Conservation (phyloP, 92 coral and sea anemone genomes). For the Pocillopora grandis region DNA sequence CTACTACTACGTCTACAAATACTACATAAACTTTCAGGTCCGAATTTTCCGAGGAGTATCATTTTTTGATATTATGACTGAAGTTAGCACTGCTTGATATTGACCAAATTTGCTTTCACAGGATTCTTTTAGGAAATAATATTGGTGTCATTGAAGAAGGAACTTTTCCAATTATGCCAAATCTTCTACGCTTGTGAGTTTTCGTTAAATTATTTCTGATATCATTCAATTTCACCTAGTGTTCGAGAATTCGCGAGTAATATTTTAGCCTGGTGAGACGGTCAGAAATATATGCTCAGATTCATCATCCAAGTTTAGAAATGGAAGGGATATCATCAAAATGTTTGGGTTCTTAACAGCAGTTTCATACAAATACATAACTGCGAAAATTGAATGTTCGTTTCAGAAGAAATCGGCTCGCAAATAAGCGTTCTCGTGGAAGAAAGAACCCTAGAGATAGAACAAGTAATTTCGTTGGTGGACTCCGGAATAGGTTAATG, state of each 20-base stretch:
- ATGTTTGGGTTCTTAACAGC: no score
- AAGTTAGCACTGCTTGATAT: not conserved
- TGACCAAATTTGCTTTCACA: not conserved
- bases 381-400: not conserved
- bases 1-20: no score
- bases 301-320: no score
- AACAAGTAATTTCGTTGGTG: not conserved
- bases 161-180: constrained; percentile 30
- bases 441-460: not conserved
- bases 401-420: not conserved
- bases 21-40: no score
- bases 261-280: no score
- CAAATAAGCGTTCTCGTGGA: not conserved
- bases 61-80: no score
- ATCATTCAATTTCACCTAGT: not conserved
- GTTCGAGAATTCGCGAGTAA: no score
- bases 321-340: no score
- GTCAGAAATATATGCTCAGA: no score
- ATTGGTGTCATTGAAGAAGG: constrained; percentile 22
- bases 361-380: no score
- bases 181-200: constrained; percentile 43
- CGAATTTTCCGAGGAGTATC: no score
- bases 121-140: constrained; percentile 41
- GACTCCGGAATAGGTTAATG: not conserved
- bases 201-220: not conserved